Base-by-base conservation (phyloP, 2,888 invertebrate species). In the Synergus umbraculus region DNA sequence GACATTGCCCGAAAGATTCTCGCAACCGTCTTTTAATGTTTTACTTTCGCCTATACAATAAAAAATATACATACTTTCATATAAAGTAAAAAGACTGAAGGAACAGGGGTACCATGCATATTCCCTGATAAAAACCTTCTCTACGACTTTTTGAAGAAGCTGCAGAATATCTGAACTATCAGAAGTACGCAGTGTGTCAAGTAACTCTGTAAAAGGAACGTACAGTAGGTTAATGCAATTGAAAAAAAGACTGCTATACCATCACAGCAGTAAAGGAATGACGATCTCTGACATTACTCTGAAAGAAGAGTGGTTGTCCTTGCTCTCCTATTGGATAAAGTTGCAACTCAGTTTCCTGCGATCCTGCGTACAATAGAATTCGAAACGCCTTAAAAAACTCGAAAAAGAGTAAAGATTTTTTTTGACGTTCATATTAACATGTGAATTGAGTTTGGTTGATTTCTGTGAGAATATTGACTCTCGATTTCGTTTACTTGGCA, bases 251-350 rank as follows among this genome's bases (percentile, higher is more conserved):
- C 9, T 29, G 46, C 22, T 49, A 29, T 9, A 3, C 13, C 49
- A 29, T 29, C 22, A 43, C 18, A 43, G 41, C 18, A 43, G 41
- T 43, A 12, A 46, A 69, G 49, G 69, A 69, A 69, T 69, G n/a
- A 69, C 69, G 49, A 69, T 69, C 69, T 69, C 49, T 69, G 49
- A 49, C 69, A 49, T 69, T 49, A 29, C 79, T 82, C 82, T 79
- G 80, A 80, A 82, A 83, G 81, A 82, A 80, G 79, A 86, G 83
- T 81, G 76, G 83, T 64, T 76, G 86, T 86, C 86, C 86, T 86
- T 86, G 86, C 82, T 83, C 85, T 82, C 80, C 82, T 83, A 85
- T 85, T 79, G 82, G 82, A 79, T 82, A 63, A 81, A 81, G 81
- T 69, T 37, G 46, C 81, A 83, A 78, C 81, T 80, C 80, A 58